phyloP scores from a whole-genome alignment of 1,140 invertebrate genomes.

The Ceratina australensis region DNA sequence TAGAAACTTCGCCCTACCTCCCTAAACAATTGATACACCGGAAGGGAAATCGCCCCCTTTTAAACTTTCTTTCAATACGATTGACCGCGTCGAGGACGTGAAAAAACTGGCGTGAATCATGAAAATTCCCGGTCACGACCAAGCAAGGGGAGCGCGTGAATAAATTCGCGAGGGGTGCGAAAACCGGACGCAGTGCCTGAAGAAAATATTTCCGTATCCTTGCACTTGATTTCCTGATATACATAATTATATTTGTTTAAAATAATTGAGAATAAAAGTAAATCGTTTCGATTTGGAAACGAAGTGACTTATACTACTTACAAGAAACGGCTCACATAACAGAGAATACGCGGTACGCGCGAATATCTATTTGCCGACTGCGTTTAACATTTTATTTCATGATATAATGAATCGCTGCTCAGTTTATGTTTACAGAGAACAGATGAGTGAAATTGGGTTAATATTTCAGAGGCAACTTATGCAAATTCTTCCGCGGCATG shows the following conservation, averaged over 20 bases:
- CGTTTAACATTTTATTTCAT: not conserved
- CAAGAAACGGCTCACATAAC: no score
- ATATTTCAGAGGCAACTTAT: not conserved
- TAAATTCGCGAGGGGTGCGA: no score
- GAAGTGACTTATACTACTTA: no score
- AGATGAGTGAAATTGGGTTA: not conserved
- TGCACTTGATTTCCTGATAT: no score
- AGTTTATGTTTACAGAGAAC: not conserved
- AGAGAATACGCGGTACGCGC: no score
- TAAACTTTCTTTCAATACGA: slow-evolving; percentile 54
- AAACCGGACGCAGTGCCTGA: no score
- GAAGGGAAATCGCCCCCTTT: slow-evolving; percentile 30
- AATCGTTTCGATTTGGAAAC: no score
- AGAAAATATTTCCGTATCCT: no score
- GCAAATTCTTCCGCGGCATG: slow-evolving; percentile 5
- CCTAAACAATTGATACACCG: slow-evolving; percentile 58
- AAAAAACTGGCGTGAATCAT: slow-evolving; percentile 3
- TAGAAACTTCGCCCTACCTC: slow-evolving; percentile 38
- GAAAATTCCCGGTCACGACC: not conserved
- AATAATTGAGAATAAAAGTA: no score
- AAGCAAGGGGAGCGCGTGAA: no score
- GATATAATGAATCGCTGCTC: not conserved
- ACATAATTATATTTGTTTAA: no score
- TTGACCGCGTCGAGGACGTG: slow-evolving; percentile 14
- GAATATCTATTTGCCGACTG: no score